Evolutionary conservation across 2,888 invertebrate genomes (phyloP).

Genomic region (Platycnemis pennipes): DNA sequence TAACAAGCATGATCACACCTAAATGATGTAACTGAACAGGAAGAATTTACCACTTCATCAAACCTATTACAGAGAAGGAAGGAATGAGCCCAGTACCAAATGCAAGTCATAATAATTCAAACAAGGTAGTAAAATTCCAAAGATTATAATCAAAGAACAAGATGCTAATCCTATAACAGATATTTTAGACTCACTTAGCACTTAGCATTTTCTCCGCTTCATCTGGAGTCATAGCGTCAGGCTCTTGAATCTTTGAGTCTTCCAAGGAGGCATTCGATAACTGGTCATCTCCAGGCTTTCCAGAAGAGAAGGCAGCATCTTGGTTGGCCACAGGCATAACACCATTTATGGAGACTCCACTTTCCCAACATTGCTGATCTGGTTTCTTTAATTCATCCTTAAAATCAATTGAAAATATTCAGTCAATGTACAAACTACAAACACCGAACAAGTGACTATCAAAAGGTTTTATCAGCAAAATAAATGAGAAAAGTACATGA

Average conservation of each 20-base stretch:
- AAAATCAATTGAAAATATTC: too few relatives aligned
- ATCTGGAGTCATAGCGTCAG: slow-evolving; percentile 88
- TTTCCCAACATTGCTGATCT: slow-evolving; percentile 62
- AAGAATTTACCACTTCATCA: background rate
- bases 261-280: slow-evolving; percentile 15
- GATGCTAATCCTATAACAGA: background rate
- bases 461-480: too few relatives aligned
- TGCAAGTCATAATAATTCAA: background rate
- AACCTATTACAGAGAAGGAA: background rate
- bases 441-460: too few relatives aligned
- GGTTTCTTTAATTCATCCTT: slow-evolving; percentile 34
- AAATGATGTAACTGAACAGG: background rate
- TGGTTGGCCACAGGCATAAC: background rate
- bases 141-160: background rate
- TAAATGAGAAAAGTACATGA: too few relatives aligned
- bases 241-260: slow-evolving; percentile 69
- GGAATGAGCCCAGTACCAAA: background rate
- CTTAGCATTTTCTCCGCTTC: slow-evolving; percentile 94
- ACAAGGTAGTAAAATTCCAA: slow-evolving; percentile 52
- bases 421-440: too few relatives aligned
- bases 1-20: background rate
- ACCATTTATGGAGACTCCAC: background rate
- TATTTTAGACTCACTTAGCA: slow-evolving; percentile 84
- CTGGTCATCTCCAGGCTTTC: slow-evolving; percentile 26
- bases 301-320: background rate